A percentile compares a stretch with the other conserved stretches of the same genome.
Conservation (phyloP, 2,888 invertebrate genomes). For the Rhaphigaster nebulosa region DNA sequence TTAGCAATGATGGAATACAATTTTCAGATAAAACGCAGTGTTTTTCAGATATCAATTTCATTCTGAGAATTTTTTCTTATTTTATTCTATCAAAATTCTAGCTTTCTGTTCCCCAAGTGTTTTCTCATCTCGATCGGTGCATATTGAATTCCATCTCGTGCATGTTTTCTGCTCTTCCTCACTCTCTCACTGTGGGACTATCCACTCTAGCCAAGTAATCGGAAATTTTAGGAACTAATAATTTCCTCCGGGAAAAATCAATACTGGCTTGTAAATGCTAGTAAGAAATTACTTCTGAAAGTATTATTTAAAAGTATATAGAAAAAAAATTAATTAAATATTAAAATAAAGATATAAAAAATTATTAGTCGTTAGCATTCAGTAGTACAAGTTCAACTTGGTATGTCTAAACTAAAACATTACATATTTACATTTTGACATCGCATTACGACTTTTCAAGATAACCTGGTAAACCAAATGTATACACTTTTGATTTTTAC, state of each 20-base stretch:
- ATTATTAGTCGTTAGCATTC: no score
- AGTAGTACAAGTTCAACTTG: no score
- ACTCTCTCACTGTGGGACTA: background rate
- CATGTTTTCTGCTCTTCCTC: background rate
- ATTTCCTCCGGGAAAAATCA: background rate
- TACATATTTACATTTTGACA: no score
- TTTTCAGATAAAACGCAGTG: background rate
- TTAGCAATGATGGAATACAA: background rate
- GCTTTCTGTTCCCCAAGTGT: slow-evolving; percentile 16
- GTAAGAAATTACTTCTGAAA: no score
- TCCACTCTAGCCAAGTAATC: background rate
- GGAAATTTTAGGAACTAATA: background rate
- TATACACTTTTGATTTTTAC: no score
- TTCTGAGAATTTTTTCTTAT: background rate
- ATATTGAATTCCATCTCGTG: background rate
- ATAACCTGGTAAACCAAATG: no score
- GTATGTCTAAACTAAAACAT: no score
- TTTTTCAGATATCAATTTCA: background rate
- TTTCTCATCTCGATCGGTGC: slow-evolving; percentile 9
- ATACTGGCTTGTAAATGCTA: no score
- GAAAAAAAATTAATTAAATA: no score
- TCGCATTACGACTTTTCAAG: no score
- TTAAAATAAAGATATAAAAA: no score
- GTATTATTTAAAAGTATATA: no score
- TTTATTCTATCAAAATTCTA: slow-evolving; percentile 36